Conservation (phyloP, 2,888 invertebrate genomes). For the Ectemnius cavifrons region DNA sequence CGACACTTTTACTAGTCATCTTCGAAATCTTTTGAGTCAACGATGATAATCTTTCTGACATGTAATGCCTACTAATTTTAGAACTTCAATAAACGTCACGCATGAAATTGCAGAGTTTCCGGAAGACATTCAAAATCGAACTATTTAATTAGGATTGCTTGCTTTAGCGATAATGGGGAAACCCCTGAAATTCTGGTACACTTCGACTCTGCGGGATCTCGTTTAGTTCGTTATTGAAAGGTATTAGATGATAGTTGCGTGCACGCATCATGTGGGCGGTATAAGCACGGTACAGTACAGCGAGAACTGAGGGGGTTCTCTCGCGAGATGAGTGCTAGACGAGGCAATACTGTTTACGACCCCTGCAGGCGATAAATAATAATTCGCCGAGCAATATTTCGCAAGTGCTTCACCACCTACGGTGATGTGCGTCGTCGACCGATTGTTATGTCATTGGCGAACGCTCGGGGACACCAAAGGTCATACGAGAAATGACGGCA, state of each 20-base stretch:
- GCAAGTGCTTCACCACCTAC: constrained; percentile 45
- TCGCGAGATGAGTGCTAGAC: constrained; percentile 30
- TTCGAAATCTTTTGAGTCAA: neutral
- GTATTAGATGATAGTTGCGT: constrained; percentile 26
- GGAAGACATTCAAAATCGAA: no score
- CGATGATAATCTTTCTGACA: neutral
- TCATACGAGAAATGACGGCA: constrained; percentile 37
- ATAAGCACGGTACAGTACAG: neutral
- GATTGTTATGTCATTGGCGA: constrained; percentile 31
- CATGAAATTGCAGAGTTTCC: no score
- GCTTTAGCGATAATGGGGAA: no score
- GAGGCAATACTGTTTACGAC: constrained; percentile 47
- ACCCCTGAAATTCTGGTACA: no score
- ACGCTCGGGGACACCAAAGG: constrained; percentile 22
- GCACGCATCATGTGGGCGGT: constrained; percentile 35
- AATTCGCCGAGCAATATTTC: constrained; percentile 36
- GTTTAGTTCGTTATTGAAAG: constrained; percentile 7
- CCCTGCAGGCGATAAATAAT: constrained; percentile 44
- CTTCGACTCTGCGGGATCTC: neutral
- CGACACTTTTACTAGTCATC: no score
- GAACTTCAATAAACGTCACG: no score
- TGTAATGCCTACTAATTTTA: no score
- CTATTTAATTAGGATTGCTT: no score
- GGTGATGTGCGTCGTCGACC: constrained; percentile 11
- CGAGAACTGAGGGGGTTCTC: constrained; percentile 19